phyloP scores from a whole-genome alignment of 2,797 vertebrate genomes.

The Hypotaenidia okinawae region DNA sequence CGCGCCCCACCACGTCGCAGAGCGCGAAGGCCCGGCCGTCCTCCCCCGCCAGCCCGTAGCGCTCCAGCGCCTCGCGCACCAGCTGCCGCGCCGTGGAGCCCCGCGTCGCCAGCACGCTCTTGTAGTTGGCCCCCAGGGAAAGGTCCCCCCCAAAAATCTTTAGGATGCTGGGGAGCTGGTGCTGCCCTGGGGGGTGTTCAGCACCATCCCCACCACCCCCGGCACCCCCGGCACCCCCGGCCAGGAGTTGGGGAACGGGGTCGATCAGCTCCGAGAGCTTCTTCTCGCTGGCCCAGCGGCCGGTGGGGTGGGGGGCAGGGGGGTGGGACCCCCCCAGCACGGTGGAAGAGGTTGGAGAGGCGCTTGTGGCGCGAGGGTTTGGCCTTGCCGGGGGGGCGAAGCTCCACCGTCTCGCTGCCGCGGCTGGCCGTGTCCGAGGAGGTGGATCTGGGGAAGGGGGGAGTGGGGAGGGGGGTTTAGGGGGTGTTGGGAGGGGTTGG shows the following conservation, averaged over 20 bases:
- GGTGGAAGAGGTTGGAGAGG: slow-evolving; percentile 89
- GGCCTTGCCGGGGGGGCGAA: slow-evolving; percentile 80
- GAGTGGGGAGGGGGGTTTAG: no score
- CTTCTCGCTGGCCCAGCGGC: slow-evolving; percentile 78
- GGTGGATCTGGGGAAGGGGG: background rate
- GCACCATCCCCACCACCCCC: no score
- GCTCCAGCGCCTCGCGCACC: slow-evolving; percentile 74
- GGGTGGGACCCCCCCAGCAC: slow-evolving; percentile 20
- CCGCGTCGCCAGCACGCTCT: slow-evolving; percentile 77
- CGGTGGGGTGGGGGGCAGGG: no score
- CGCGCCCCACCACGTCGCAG: background rate
- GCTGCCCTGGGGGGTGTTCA: background rate
- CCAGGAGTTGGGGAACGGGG: background rate
- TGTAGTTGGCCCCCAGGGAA: slow-evolving; percentile 77
- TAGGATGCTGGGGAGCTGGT: slow-evolving; percentile 73
- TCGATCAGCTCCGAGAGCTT: slow-evolving; percentile 70
- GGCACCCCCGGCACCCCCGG: no score
- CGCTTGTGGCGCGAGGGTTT: slow-evolving; percentile 86
- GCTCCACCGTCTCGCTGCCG: slow-evolving; percentile 77
- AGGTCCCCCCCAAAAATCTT: slow-evolving; percentile 79
- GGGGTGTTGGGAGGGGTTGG: no score
- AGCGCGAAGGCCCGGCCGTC: background rate
- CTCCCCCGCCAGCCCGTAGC: slow-evolving; percentile 55
- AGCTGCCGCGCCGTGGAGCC: slow-evolving; percentile 75
- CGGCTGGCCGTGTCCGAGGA: slow-evolving; percentile 75